A percentile compares a stretch with the other conserved stretches of the same genome.
phyloP scores from a whole-genome alignment of 92 coral and sea anemone genomes.

The Heteractis magnifica region DNA sequence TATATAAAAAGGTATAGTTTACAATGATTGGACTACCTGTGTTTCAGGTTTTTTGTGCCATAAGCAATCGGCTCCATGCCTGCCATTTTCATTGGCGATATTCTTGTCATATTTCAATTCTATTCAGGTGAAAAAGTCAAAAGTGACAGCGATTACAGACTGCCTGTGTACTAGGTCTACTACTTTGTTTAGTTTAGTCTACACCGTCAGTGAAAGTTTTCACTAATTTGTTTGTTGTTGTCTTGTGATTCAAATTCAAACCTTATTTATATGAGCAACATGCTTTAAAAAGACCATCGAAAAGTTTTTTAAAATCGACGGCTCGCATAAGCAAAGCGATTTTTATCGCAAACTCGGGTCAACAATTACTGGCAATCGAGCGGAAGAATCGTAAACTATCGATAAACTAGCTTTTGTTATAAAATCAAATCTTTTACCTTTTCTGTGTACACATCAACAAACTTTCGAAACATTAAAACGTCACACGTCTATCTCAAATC shows the following conservation, averaged over 20 bases:
- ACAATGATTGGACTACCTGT: no score
- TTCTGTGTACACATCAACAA: neutral
- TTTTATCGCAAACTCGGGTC: neutral
- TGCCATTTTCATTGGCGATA: no score
- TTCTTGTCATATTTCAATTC: no score
- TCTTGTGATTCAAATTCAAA: neutral
- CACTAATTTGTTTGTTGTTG: neutral
- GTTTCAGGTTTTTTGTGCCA: no score
- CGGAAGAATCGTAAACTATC: neutral
- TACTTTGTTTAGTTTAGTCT: no score
- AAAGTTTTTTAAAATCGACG: neutral
- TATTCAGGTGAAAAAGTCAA: no score
- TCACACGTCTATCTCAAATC: constrained; percentile 1
- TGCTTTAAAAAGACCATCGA: neutral
- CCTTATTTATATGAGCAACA: neutral
- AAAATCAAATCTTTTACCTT: neutral
- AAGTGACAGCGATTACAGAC: no score
- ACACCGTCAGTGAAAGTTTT: neutral
- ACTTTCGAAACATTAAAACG: neutral
- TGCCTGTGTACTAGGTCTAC: no score
- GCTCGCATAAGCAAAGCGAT: neutral
- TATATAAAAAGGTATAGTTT: no score
- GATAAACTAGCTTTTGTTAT: neutral
- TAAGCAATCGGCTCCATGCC: no score
- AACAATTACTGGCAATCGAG: neutral